Conservation (phyloP, 2,113 vertebrate species). For the Murina feae region DNA sequence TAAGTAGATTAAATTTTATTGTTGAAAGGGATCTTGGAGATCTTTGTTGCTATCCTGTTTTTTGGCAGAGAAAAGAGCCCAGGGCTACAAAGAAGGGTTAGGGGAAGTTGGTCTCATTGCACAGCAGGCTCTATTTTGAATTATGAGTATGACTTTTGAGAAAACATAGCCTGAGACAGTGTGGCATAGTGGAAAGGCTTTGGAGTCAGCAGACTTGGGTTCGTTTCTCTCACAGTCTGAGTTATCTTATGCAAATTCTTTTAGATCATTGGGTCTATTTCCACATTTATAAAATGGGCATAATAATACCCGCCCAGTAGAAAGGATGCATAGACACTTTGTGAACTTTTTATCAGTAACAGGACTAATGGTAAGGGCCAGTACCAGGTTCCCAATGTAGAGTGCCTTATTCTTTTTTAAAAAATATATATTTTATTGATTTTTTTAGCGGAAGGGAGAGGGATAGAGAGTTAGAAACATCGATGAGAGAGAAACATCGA, state of each 20-base stretch:
- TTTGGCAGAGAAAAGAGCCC: neutral
- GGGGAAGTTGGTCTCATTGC: neutral
- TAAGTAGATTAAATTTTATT: constrained; percentile 20
- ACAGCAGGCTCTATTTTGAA: neutral
- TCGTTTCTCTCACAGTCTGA: neutral
- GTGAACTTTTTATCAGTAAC: neutral
- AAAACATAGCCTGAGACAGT: neutral
- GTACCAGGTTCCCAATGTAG: neutral
- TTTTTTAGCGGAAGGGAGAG: too few species aligned
- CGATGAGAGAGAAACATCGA: too few species aligned
- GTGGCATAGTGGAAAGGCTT: neutral
- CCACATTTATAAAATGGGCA: neutral
- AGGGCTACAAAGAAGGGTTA: neutral
- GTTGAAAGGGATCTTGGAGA: neutral
- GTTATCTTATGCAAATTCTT: constrained; percentile 16
- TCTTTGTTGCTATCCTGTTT: neutral
- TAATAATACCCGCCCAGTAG: neutral
- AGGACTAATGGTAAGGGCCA: neutral
- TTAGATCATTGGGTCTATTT: constrained; percentile 35
- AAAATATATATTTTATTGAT: too few species aligned
- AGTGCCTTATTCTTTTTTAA: neutral
- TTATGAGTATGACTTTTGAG: neutral
- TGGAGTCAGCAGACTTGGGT: accelerated
- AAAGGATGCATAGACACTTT: neutral
- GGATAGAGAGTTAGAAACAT: too few species aligned